Evolutionary conservation across 2,888 invertebrate species (phyloP).

Genomic region (Cheilosia vulpina): DNA sequence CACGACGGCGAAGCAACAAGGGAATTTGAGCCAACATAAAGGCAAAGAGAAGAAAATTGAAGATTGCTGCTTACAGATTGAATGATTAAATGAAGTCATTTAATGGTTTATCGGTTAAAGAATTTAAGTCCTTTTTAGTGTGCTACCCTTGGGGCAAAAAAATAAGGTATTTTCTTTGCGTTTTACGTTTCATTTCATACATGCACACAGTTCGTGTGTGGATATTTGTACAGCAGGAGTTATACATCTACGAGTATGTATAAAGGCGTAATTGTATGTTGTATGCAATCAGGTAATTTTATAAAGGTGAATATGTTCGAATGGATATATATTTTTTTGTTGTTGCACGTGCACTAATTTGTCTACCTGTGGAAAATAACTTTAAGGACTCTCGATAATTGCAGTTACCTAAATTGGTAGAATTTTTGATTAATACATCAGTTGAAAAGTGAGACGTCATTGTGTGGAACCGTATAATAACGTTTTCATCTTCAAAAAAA

Average conservation of each 20-base stretch:
- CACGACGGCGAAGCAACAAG: slow-evolving; percentile 34
- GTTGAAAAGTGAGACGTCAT: background rate
- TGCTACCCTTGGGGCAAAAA: slow-evolving; percentile 55
- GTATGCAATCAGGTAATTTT: slow-evolving; percentile 29
- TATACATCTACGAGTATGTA: background rate
- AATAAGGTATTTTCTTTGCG: slow-evolving; percentile 26
- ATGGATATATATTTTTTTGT: background rate
- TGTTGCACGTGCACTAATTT: slow-evolving; percentile 7
- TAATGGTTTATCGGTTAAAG: slow-evolving; percentile 71
- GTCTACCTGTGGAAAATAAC: background rate
- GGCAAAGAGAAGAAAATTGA: slow-evolving; percentile 59
- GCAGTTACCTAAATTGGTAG: background rate
- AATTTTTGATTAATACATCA: background rate
- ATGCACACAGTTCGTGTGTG: background rate
- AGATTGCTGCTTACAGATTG: slow-evolving; percentile 69
- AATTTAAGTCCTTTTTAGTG: slow-evolving; percentile 65
- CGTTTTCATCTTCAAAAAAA: background rate
- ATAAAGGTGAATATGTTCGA: slow-evolving; percentile 11
- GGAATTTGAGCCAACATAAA: slow-evolving; percentile 41
- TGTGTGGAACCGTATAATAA: background rate
- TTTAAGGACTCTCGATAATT: background rate
- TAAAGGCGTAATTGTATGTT: slow-evolving; percentile 25
- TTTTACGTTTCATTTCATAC: slow-evolving; percentile 36
- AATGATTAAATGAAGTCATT: slow-evolving; percentile 76
- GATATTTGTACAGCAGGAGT: slow-evolving; percentile 6